Base-by-base conservation (phyloP, 2,888 invertebrate species). In the Parnassius orleans region DNA sequence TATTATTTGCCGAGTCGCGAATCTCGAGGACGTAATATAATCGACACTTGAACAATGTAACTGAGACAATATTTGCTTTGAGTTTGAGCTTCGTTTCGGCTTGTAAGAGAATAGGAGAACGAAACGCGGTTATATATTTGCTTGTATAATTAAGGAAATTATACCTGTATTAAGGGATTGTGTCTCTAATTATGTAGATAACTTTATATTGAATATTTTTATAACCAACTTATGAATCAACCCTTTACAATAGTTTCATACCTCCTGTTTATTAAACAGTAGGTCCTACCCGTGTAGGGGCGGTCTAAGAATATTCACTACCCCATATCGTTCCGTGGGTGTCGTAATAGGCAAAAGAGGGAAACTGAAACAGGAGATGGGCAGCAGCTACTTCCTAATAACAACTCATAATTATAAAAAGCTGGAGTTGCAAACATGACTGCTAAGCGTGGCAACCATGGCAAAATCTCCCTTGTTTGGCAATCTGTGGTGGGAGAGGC, bases 41-140 rank as follows among this genome's bases (percentile, higher is more conserved):
- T 64, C 63, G 63, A 64, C 63, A 65, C 65, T 67, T 64, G 64
- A 67, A 65, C 67, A 67, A 64, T 66, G 58, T 63, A 63, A 63
- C 60, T 51, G 47, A 63, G 67, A 67, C 60, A 65, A 67, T 67
- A 61, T 67, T 67, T 65, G 55, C 65, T 51, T 59, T 57, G 60
- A 64, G 62, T 58, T 58, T 58, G 55, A 65, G 61, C 63, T 58
- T 47, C 50, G 53, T 53, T 53, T 48, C 57, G 62, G 56, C 63
- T 55, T 60, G 60, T 58, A 46, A 53, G 64, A 62, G 60, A 62
- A 64, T 60, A 57, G 46, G 11, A 53, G 44, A 52, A 56, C 24
- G 54, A 53, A 64, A 61, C 57, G 54, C 53, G 62, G 44, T 55
- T 56, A 53, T 62, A 58, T 65, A 63, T 67, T 65, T 65, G 61